phyloP scores from a whole-genome alignment of 2,888 invertebrate species.

The Pseudococcus viburni region DNA sequence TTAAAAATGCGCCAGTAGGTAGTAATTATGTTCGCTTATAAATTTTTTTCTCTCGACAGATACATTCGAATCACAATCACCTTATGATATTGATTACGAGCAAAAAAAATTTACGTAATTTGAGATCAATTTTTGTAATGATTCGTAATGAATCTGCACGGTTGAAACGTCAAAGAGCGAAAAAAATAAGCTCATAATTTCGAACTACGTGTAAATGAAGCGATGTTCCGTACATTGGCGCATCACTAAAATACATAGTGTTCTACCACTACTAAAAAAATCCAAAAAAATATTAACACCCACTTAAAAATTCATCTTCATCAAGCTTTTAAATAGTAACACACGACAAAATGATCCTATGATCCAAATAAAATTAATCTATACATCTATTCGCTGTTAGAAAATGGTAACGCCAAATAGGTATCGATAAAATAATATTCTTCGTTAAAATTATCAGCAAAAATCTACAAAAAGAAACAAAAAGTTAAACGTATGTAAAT shows the following conservation, averaged over 20 bases:
- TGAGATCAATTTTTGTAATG: slow-evolving; percentile 40
- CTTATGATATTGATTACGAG: slow-evolving; percentile 9
- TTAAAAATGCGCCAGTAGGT: not conserved
- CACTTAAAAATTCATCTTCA: not conserved
- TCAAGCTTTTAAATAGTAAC: slow-evolving; percentile 6
- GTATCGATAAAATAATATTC: slow-evolving; percentile 57
- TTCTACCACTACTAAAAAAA: slow-evolving; percentile 1
- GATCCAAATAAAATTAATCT: slow-evolving; percentile 45
- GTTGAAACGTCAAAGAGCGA: not conserved
- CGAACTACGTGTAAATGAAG: not conserved
- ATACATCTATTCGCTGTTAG: slow-evolving; percentile 61
- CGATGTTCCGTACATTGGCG: not conserved
- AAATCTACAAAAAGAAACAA: not conserved
- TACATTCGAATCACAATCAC: not conserved
- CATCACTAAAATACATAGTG: not conserved
- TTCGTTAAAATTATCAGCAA: slow-evolving; percentile 47
- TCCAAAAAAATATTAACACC: not conserved
- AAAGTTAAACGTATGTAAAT: slow-evolving; percentile 6
- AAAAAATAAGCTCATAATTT: slow-evolving; percentile 41
- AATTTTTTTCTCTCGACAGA: not conserved
- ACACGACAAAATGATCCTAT: not conserved
- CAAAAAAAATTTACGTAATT: slow-evolving; percentile 47
- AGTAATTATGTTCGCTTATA: not conserved
- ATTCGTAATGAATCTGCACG: not conserved
- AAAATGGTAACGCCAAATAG: slow-evolving; percentile 62